Conservation (phyloP, 2,888 invertebrate species). For the Tigriopus californicus region DNA sequence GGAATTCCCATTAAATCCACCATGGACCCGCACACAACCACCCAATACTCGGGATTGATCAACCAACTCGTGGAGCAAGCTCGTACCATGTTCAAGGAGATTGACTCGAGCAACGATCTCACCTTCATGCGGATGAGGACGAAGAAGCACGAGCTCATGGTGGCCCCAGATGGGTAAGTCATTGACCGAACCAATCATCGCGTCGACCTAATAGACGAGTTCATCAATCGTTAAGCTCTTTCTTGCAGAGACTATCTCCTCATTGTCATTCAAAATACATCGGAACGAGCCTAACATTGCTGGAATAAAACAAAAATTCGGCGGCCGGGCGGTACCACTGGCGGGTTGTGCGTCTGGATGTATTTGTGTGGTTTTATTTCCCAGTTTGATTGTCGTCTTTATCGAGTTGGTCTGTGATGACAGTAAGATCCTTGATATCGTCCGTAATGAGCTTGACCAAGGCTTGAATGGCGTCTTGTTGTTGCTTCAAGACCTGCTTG, state of each 20-base stretch:
- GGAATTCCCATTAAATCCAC: conserved; percentile 72
- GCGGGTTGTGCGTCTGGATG: no score
- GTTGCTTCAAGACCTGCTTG: conserved; percentile 47
- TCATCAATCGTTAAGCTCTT: no score
- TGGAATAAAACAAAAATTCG: no score
- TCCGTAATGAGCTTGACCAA: conserved; percentile 60
- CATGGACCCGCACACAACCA: conserved; percentile 80
- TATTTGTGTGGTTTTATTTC: background rate
- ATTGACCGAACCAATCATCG: no score
- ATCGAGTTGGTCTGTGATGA: conserved; percentile 31
- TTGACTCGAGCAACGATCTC: conserved; percentile 85
- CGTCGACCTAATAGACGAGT: no score
- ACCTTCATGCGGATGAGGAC: conserved; percentile 83
- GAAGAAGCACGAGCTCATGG: conserved; percentile 92
- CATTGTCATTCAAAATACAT: conserved; percentile 6
- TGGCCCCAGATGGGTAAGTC: conserved; percentile 45
- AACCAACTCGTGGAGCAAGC: conserved; percentile 64
- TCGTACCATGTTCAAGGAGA: conserved; percentile 45
- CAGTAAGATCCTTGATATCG: conserved; percentile 55
- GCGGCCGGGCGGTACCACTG: no score
- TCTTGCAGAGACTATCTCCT: conserved; percentile 1
- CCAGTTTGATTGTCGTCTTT: background rate
- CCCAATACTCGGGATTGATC: conserved; percentile 79
- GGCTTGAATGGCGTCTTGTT: conserved; percentile 73
- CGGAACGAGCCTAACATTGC: no score